phyloP scores from a whole-genome alignment of 30 jellyfish, hydroid and myxozoan species.

The Turritopsis rubra region DNA sequence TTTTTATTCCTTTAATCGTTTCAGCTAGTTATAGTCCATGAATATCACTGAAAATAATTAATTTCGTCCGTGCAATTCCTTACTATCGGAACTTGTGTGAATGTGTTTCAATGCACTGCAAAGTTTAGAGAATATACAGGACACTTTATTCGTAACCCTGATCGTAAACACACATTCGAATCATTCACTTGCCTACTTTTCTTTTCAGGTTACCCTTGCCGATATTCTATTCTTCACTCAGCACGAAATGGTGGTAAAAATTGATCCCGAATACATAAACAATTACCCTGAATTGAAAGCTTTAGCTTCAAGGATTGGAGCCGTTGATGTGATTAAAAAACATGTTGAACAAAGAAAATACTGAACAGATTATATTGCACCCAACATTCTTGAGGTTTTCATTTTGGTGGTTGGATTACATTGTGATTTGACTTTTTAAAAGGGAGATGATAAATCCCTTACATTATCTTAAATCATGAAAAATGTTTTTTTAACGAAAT shows the following conservation, averaged over 20 bases:
- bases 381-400: too few relatives aligned
- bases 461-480: too few relatives aligned
- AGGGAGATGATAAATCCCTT: too few relatives aligned
- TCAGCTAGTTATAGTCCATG: background rate
- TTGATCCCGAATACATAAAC: background rate
- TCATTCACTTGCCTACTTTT: too few relatives aligned
- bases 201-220: background rate
- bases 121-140: background rate
- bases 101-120: background rate
- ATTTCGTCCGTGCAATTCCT: too few relatives aligned
- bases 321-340: background rate
- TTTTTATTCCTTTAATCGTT: too few relatives aligned
- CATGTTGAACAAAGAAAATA: background rate
- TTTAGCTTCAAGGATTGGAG: background rate
- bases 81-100: too few relatives aligned
- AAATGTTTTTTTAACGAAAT: too few relatives aligned
- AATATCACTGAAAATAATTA: too few relatives aligned
- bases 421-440: too few relatives aligned
- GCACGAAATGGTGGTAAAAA: background rate
- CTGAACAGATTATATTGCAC: too few relatives aligned
- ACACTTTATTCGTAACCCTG: background rate
- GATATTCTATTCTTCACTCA: background rate
- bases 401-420: too few relatives aligned
- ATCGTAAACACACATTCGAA: background rate
- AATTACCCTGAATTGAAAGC: background rate